These are phyloP conservation scores for Helobdella robusta DNA, from an alignment of 2,888 invertebrate species.

Conservation along the genomic window DNA sequence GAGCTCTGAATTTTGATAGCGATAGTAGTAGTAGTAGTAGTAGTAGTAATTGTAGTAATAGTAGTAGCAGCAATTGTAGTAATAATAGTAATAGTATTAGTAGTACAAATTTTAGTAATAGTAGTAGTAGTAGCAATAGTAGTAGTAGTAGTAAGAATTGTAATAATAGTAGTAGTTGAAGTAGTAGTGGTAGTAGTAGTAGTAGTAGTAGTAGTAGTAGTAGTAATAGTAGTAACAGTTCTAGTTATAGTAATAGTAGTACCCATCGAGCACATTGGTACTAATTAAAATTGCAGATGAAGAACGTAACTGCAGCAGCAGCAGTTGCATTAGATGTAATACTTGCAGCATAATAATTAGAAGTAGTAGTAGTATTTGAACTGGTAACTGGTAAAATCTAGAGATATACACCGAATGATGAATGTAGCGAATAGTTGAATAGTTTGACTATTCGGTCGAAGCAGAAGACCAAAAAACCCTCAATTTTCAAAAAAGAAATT, in stretches of 20 bases:
- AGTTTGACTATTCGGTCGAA: too few species aligned
- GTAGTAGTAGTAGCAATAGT: background rate
- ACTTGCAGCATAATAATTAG: too few species aligned
- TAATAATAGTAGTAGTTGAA: background rate
- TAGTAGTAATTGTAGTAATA: background rate
- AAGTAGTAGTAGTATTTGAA: too few species aligned
- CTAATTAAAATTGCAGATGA: background rate
- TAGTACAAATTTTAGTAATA: background rate
- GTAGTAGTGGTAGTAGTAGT: background rate
- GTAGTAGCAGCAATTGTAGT: background rate
- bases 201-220: background rate
- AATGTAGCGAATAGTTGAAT: too few species aligned
- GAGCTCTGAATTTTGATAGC: background rate
- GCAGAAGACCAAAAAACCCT: too few species aligned
- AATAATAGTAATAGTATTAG: background rate
- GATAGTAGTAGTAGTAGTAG: background rate
- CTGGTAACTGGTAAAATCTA: too few species aligned
- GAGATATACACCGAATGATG: too few species aligned
- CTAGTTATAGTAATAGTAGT: too few species aligned
- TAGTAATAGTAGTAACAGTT: background rate
- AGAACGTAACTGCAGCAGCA: too few species aligned
- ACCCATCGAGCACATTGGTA: too few species aligned
- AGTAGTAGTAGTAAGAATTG: background rate
- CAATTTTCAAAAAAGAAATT: too few species aligned
- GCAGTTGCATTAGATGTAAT: too few species aligned